Base-by-base conservation (phyloP, 2,888 invertebrate species). In the Microctonus brassicae region DNA sequence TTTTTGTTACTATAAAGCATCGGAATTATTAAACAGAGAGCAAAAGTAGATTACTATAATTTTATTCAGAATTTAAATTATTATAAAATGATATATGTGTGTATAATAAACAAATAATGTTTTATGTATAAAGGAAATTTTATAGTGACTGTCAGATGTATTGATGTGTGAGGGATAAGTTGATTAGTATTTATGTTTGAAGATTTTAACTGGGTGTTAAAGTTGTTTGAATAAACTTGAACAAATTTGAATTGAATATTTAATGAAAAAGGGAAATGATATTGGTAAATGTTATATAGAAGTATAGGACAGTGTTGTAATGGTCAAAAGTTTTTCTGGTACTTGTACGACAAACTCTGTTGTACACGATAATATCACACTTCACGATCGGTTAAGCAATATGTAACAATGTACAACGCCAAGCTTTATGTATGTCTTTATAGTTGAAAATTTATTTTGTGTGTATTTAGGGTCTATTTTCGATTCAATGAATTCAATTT, bases 351-450 rank as follows among this genome's bases (percentile, higher is more conserved):
- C 71, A 62, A 70, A 52, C 70, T 76, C 71, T 69, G 73, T 76
- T 9, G 47, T 20, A 68, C 73, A 72, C 66, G 71, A 72, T 76
- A 76, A 77, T 80, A 82, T 80, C 81, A 79, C 82, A 78, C 80
- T 81, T 81, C 78, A 78, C 81, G 82, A 79, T 78, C 80, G 77
- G 78, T 74, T 81, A 74, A 75, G 79, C 80, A 78, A 79, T 78
- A 47, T 47, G 17, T 17, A n/a, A n/a, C n/a, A n/a, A n/a, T n/a
- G n/a, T n/a, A n/a, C n/a, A n/a, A 75, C 73, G 78, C 69, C 76
- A 76, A 76, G 29, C 7, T 29, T 29, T 73, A 77, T 72, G 74
- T 73, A 72, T 73, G 63, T 66, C 47, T 68, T 20, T 69, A 69
- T 47, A n/a, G n/a, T n/a, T 47, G 47, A 7, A 47, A 1, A n/a